These are phyloP conservation scores for Didymodactylos carnosus DNA, from an alignment of 2,888 invertebrate genomes.

Conservation along the genomic window DNA sequence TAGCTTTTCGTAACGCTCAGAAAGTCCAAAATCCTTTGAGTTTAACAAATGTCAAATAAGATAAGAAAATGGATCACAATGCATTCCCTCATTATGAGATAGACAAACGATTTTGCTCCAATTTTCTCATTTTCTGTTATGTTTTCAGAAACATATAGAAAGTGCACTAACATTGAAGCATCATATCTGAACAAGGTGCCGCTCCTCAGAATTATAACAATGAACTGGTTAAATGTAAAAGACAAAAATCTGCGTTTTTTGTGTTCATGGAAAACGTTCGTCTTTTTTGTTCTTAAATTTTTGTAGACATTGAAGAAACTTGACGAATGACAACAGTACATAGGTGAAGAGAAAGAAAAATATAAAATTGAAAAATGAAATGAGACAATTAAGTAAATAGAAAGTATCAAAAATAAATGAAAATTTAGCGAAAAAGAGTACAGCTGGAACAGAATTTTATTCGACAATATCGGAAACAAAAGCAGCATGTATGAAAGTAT, in stretches of 20 bases:
- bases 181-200: constrained; percentile 24
- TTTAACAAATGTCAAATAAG: too few species aligned
- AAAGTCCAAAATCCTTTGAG: too few species aligned
- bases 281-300: too few species aligned
- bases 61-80: too few species aligned
- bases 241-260: too few species aligned
- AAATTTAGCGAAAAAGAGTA: constrained; percentile 32
- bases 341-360: constrained; percentile 34
- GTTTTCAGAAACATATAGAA: too few species aligned
- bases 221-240: constrained; percentile 34
- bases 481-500: constrained; percentile 35
- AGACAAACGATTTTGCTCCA: too few species aligned
- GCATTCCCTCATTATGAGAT: too few species aligned
- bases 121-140: too few species aligned
- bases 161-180: too few species aligned
- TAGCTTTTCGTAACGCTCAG: too few species aligned
- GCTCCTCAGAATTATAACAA: constrained; percentile 33
- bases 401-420: constrained; percentile 32
- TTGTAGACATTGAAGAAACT: constrained; percentile 34
- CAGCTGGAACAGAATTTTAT: constrained; percentile 33
- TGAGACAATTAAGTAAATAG: constrained; percentile 30
- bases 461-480: constrained; percentile 34
- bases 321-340: constrained; percentile 31
- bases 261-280: too few species aligned
- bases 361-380: constrained; percentile 32